Percentiles rank a stretch among this genome's conserved stretches.
Evolutionary conservation across 2,888 invertebrate genomes (phyloP).

Genomic region (Tanytarsus gracilentus): DNA sequence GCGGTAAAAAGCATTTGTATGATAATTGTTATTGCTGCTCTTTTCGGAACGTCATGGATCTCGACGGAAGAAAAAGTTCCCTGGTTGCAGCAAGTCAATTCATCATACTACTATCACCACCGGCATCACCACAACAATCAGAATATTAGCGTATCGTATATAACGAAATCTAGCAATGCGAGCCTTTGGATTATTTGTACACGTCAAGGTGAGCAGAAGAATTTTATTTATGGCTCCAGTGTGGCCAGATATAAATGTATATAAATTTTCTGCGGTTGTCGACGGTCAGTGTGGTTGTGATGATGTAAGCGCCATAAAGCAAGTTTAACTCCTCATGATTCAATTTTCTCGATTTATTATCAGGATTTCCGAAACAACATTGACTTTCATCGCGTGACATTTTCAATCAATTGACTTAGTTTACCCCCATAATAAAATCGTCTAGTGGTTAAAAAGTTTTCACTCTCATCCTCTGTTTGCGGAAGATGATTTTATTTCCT

Average conservation of each 20-base stretch:
- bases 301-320: too few species aligned
- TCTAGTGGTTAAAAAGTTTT: neutral
- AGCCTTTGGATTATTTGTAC: slow-evolving; percentile 43
- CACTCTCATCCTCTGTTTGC: too few species aligned
- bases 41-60: slow-evolving; percentile 63
- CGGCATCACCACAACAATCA: slow-evolving; percentile 32
- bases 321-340: too few species aligned
- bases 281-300: too few species aligned
- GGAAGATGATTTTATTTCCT: too few species aligned
- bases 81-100: slow-evolving; percentile 61
- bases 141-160: slow-evolving; percentile 40
- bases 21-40: slow-evolving; percentile 42
- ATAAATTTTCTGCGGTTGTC: too few species aligned
- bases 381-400: slow-evolving; percentile 4
- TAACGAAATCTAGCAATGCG: slow-evolving; percentile 43
- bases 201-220: slow-evolving; percentile 39
- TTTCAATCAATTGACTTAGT: slow-evolving; percentile 5
- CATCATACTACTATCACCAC: slow-evolving; percentile 50
- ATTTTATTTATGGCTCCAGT: neutral
- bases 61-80: slow-evolving; percentile 78
- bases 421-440: slow-evolving; percentile 11
- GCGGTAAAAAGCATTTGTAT: slow-evolving; percentile 39
- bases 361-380: neutral
- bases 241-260: too few species aligned
- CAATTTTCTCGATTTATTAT: slow-evolving; percentile 1